Conservation (phyloP, 2,797 vertebrate genomes). For the Syndactyla subalaris region DNA sequence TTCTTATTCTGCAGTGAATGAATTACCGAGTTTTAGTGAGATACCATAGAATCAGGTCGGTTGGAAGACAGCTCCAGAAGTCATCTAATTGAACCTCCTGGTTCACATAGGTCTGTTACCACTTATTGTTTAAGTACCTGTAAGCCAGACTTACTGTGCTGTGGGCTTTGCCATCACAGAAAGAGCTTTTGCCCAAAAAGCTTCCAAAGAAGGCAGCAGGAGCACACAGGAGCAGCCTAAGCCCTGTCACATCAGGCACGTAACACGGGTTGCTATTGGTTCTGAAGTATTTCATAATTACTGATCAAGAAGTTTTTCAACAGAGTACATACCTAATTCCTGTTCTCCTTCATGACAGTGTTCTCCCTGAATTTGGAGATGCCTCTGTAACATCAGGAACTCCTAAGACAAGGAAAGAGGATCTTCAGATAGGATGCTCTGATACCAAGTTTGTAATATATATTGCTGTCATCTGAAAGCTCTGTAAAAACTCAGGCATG, state of each 20-base stretch:
- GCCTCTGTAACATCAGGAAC: too few species aligned
- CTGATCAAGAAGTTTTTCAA: too few species aligned
- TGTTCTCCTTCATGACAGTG: too few species aligned
- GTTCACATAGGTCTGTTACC: neutral
- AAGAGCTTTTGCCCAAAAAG: neutral
- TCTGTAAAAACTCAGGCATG: too few species aligned
- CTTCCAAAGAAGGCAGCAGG: neutral
- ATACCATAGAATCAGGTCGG: neutral
- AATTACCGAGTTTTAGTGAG: neutral
- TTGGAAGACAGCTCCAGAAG: neutral
- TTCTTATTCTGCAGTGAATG: neutral
- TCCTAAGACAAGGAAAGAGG: too few species aligned
- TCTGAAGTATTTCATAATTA: too few species aligned
- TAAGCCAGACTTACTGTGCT: neutral
- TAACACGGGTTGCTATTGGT: neutral
- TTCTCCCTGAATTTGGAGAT: too few species aligned
- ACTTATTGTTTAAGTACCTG: neutral
- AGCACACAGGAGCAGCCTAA: neutral
- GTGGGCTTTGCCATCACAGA: neutral
- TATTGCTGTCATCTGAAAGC: too few species aligned
- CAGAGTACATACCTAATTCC: too few species aligned
- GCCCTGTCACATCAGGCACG: neutral
- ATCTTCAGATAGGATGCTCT: too few species aligned
- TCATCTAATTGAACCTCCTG: neutral
- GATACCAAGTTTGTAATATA: too few species aligned